A percentile compares a stretch with the other conserved stretches of the same genome.
Conservation (phyloP, 2,888 invertebrate genomes). For the Drosophila prostipennis region DNA sequence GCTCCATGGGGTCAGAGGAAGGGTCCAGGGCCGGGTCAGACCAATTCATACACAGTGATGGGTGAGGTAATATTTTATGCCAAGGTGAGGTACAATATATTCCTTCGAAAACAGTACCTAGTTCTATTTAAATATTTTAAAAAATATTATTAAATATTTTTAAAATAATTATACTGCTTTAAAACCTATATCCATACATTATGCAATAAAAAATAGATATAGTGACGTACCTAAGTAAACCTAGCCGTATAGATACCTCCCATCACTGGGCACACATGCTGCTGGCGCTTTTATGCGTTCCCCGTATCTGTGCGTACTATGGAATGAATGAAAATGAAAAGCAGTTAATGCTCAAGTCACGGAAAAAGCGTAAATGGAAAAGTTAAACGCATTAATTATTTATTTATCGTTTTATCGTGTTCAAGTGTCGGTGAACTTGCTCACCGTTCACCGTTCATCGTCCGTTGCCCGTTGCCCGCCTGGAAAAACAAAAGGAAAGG, state of each 20-base stretch:
- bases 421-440: conserved; percentile 79
- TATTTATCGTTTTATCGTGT: conserved; percentile 76
- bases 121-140: too few species aligned
- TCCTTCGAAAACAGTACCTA: background rate
- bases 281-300: conserved; percentile 7
- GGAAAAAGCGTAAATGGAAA: conserved; percentile 80
- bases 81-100: background rate
- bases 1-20: background rate
- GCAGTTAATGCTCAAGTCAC: conserved; percentile 77
- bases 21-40: conserved; percentile 20
- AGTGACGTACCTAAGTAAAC: background rate
- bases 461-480: conserved; percentile 44
- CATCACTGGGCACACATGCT: conserved; percentile 8
- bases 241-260: background rate
- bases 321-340: conserved; percentile 77
- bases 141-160: too few species aligned
- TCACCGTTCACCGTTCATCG: conserved; percentile 30
- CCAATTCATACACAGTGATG: conserved; percentile 12
- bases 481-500: conserved; percentile 35
- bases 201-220: too few species aligned
- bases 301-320: conserved; percentile 38
- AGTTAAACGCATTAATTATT: conserved; percentile 82
- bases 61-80: background rate
- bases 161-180: too few species aligned
- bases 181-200: too few species aligned